These are phyloP conservation scores for Anthopleura sola DNA, from an alignment of 64 coral and sea anemone genomes.

Conservation along the genomic window DNA sequence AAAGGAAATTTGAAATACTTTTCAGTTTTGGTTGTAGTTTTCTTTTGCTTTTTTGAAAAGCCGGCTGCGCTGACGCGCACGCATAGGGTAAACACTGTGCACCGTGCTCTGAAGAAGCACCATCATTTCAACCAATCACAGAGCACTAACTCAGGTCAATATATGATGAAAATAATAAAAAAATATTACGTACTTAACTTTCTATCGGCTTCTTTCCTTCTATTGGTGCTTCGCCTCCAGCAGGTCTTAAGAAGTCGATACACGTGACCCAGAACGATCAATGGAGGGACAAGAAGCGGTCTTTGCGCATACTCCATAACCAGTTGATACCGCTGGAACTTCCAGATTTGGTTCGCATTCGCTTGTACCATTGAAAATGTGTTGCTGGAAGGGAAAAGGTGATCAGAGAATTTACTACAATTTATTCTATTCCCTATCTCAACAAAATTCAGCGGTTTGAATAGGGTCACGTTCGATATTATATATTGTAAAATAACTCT, in stretches of 20 bases:
- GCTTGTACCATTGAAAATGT: conserved; percentile 73
- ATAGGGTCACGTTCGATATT: no score
- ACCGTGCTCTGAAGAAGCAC: no score
- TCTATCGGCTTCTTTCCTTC: background rate
- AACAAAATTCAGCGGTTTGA: no score
- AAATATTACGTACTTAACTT: conserved; percentile 20
- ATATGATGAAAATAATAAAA: background rate
- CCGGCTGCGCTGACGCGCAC: no score
- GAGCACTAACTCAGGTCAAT: no score
- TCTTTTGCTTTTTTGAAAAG: no score
- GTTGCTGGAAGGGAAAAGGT: conserved; percentile 31
- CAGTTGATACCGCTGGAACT: conserved; percentile 71
- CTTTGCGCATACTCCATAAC: conserved; percentile 82
- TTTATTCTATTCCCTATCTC: no score
- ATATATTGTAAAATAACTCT: no score
- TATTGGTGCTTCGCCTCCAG: conserved; percentile 15
- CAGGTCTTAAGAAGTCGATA: conserved; percentile 35
- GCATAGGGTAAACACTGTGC: no score
- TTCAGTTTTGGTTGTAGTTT: no score
- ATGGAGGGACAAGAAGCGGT: conserved; percentile 68
- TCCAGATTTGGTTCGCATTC: conserved; percentile 87
- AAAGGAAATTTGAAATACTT: no score
- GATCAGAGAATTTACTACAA: background rate
- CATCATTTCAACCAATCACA: no score
- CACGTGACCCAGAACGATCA: conserved; percentile 65